Conservation (phyloP, 2,113 vertebrate species). For the Crotalus horridus region DNA sequence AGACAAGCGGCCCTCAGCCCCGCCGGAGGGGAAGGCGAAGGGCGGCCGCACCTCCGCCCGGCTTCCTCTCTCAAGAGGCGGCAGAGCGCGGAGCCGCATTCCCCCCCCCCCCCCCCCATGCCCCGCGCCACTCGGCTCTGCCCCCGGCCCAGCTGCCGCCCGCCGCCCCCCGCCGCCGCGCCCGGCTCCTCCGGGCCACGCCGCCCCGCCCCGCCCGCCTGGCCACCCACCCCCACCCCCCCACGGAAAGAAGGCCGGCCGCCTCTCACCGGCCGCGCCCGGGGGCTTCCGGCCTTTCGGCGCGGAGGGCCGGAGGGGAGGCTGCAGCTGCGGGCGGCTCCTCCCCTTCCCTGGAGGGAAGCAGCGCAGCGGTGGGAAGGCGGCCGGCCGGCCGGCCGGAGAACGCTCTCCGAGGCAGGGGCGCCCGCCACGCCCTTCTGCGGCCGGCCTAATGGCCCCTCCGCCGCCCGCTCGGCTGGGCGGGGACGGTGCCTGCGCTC, state of each 20-base stretch:
- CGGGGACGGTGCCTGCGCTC: neutral
- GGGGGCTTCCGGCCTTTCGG: neutral
- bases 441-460: neutral
- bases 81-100: neutral
- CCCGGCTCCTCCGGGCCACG: too few relatives aligned
- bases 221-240: neutral
- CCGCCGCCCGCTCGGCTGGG: neutral
- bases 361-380: neutral
- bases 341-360: neutral
- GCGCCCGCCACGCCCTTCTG: neutral
- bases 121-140: neutral
- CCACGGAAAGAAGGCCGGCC: neutral
- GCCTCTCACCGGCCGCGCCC: neutral
- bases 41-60: neutral
- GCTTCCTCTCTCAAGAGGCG: neutral
- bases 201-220: neutral
- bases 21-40: neutral
- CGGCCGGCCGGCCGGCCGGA: neutral
- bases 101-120: neutral
- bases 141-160: neutral
- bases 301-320: neutral
- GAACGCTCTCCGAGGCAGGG: neutral
- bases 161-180: neutral
- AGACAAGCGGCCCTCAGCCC: neutral
- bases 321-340: neutral